These are phyloP conservation scores for Leuctra nigra DNA, from an alignment of 2,888 invertebrate genomes.

Conservation along the genomic window DNA sequence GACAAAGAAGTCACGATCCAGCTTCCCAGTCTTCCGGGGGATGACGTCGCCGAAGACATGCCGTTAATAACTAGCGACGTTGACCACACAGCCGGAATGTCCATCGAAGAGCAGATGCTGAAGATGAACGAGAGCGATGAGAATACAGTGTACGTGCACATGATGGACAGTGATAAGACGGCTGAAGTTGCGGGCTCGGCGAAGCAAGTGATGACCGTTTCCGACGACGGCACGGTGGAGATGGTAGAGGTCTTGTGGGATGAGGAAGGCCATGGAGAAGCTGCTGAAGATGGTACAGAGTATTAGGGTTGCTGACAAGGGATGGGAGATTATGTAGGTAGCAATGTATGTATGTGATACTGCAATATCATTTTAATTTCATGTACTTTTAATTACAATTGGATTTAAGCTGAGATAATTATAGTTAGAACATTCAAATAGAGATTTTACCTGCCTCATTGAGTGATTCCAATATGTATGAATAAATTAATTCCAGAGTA, in stretches of 20 bases:
- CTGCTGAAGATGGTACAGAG: background rate
- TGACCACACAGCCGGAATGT: background rate
- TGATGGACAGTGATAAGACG: constrained; percentile 29
- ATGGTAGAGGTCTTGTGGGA: constrained; percentile 35
- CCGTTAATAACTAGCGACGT: background rate
- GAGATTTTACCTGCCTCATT: too few relatives aligned
- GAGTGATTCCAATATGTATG: too few relatives aligned
- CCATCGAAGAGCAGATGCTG: background rate
- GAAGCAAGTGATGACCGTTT: constrained; percentile 37
- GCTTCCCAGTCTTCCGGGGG: background rate
- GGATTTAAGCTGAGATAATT: too few relatives aligned
- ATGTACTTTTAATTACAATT: too few relatives aligned
- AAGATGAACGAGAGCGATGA: constrained; percentile 12
- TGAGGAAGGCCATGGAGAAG: constrained; percentile 20
- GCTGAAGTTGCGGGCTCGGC: constrained; percentile 22
- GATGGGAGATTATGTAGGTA: too few relatives aligned
- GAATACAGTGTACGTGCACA: constrained; percentile 31
- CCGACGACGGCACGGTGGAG: constrained; percentile 39
- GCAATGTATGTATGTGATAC: too few relatives aligned
- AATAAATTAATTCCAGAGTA: too few relatives aligned
- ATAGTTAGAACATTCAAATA: too few relatives aligned
- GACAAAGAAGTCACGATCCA: constrained; percentile 11
- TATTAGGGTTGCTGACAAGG: too few relatives aligned
- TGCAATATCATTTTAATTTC: too few relatives aligned
- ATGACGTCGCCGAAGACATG: background rate